phyloP scores from a whole-genome alignment of 2,113 vertebrate genomes.

The Lophochroa leadbeateri region DNA sequence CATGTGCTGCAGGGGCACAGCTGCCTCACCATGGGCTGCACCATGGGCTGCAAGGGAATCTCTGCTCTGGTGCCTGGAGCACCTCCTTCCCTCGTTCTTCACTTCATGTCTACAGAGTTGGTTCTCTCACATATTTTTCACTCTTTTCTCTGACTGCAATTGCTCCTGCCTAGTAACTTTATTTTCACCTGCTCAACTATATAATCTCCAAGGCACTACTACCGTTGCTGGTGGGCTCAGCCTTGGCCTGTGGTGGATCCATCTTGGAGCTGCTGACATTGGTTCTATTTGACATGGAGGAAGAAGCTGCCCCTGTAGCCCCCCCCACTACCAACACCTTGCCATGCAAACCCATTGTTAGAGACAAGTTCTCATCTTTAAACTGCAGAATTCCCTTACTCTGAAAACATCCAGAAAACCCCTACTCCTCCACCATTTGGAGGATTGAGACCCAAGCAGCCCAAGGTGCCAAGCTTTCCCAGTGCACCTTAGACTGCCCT shows the following conservation, averaged over 20 bases:
- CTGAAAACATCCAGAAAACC: no score
- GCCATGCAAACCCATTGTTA: background rate
- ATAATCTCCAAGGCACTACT: background rate
- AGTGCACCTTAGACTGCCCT: background rate
- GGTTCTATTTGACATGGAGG: accelerated
- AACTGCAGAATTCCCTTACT: no score
- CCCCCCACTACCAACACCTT: background rate
- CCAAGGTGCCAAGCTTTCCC: background rate
- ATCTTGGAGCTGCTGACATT: background rate
- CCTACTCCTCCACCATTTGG: no score
- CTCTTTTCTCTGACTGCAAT: background rate
- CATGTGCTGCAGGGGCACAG: background rate
- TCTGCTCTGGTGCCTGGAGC: background rate
- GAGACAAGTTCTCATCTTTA: no score
- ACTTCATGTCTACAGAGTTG: background rate
- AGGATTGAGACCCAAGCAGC: background rate
- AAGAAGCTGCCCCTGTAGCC: background rate
- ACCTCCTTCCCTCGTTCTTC: background rate
- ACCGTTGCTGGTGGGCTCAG: background rate
- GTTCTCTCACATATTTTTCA: background rate
- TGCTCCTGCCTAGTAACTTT: background rate
- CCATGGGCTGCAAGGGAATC: background rate
- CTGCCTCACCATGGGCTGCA: background rate
- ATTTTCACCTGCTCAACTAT: background rate
- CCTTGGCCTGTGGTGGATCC: background rate